Base-by-base conservation (phyloP, 2,797 vertebrate species). In the Pseudotriccus pelzelni region DNA sequence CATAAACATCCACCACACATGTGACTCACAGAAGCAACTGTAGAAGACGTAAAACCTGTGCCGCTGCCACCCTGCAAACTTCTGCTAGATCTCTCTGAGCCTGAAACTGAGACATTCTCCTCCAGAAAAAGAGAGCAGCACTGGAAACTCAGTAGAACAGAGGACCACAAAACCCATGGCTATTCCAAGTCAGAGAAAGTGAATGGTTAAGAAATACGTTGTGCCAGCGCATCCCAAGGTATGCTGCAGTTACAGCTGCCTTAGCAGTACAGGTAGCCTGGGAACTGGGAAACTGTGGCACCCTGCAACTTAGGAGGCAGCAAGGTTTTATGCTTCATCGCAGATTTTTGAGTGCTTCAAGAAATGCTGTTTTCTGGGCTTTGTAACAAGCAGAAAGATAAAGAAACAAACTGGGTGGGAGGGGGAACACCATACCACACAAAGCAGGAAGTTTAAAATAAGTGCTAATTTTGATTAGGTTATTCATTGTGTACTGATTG, bases 281-380 rank as follows among this genome's bases (percentile, higher is more conserved):
- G n/a, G 27, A 41, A 23, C 2, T 6, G 36, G 75, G 37, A 20
- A 49, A 20, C 21, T 6, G 27, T 4, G 25, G 12, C 49, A 77
- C 9, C 32, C 52, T 7, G 0, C 6, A 1, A 3, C 37, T 58
- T 37, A 14, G 13, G 28, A 47, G 22, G 18, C 2, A 3, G 55
- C 9, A 28, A 77, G 69, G 23, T 3, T 66, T 56, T 16, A 16
- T 5, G 53, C 52, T 37, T 37, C 20, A 13, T 2, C 36, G 46
- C 23, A 67, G 37, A 41, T 43, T 59, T 88, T 41, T 27, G 49
- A 77, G 28, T 1, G 21, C 49, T 80, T 80, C 56, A 49, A 0
- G 0, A 50, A 23, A 50, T 87, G 60, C 37, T 55, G 10, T 55
- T 82, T 60, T 53, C 37, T 39, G 25, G 28, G 39, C 34, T 88